These are phyloP conservation scores for Orthosia gothica DNA, from an alignment of 2,888 invertebrate genomes.

Conservation along the genomic window DNA sequence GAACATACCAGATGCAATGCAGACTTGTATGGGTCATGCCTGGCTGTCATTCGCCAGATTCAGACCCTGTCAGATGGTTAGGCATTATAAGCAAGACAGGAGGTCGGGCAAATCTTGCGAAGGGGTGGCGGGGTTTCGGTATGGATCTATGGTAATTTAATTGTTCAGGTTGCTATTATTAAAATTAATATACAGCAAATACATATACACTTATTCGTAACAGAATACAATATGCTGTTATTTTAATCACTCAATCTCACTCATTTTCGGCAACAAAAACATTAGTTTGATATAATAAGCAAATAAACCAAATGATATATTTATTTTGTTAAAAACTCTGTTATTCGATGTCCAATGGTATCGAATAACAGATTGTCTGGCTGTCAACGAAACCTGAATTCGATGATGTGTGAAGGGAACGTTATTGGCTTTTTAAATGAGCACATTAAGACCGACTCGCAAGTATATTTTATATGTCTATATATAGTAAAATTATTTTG, in stretches of 20 bases:
- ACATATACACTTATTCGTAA: background rate
- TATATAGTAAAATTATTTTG: too few species aligned
- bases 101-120: too few species aligned
- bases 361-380: slow-evolving; percentile 1
- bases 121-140: too few species aligned
- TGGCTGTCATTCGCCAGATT: too few species aligned
- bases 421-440: slow-evolving; percentile 28
- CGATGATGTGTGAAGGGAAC: slow-evolving; percentile 5
- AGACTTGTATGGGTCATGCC: too few species aligned
- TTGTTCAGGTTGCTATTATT: too few species aligned
- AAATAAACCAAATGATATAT: background rate
- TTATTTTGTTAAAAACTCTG: background rate
- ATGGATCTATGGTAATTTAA: too few species aligned
- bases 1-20: too few species aligned
- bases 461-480: slow-evolving; percentile 1
- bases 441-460: background rate
- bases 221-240: background rate
- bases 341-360: background rate
- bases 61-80: too few species aligned
- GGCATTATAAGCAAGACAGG: too few species aligned
- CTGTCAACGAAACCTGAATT: slow-evolving; percentile 25
- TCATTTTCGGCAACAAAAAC: background rate
- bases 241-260: background rate
- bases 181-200: too few species aligned
- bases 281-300: background rate